Evolutionary conservation across 2,797 vertebrate species (phyloP).

Genomic region (Channa striata): DNA sequence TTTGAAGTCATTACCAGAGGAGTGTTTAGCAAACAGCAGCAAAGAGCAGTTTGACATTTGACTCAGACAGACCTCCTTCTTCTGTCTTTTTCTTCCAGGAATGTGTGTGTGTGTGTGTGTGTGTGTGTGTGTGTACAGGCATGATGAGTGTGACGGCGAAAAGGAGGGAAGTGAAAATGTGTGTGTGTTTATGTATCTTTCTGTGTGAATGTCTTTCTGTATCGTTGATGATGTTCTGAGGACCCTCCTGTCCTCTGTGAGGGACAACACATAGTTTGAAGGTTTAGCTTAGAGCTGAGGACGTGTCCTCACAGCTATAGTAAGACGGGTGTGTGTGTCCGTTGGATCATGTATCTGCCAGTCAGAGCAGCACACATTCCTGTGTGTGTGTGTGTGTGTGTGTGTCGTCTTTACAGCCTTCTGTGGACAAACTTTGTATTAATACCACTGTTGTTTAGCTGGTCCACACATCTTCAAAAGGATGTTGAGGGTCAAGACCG

Average conservation of each 20-base stretch:
- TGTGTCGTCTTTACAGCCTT: too few relatives aligned
- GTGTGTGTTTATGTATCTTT: too few relatives aligned
- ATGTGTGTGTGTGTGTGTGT: constrained; percentile 34
- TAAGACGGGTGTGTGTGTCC: neutral
- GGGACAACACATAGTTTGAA: too few relatives aligned
- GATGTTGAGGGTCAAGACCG: too few relatives aligned
- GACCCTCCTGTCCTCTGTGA: neutral
- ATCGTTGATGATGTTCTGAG: neutral
- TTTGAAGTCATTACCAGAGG: constrained; percentile 72
- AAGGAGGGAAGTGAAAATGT: neutral
- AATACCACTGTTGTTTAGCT: too few relatives aligned
- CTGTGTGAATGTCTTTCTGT: neutral
- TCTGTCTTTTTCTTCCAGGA: constrained; percentile 60
- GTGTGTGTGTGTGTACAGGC: constrained; percentile 7
- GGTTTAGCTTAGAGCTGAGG: too few relatives aligned
- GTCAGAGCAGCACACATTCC: constrained; percentile 44
- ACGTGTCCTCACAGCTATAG: too few relatives aligned
- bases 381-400: neutral
- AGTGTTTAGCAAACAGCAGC: constrained; percentile 79
- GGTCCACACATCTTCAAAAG: too few relatives aligned
- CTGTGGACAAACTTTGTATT: too few relatives aligned
- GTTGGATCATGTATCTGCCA: constrained; percentile 53
- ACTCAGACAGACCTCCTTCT: constrained; percentile 63
- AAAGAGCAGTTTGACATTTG: constrained; percentile 78
- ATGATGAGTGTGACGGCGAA: neutral